A percentile compares a stretch with the other conserved stretches of the same genome.
Evolutionary conservation across 2,888 invertebrate species (phyloP).

Genomic region (Magallana nippona): DNA sequence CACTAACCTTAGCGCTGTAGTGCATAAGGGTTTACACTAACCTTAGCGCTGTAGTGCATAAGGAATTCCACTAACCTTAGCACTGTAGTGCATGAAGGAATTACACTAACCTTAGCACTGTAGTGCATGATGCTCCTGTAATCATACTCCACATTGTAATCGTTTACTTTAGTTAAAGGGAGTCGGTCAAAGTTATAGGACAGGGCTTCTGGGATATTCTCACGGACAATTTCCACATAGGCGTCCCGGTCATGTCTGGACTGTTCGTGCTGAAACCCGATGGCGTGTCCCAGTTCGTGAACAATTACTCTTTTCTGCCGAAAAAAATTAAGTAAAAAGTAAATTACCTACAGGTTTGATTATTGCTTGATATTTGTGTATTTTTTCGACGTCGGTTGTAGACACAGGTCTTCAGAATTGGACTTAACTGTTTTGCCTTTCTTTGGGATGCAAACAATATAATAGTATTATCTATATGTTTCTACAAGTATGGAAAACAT

Average conservation of each 20-base stretch:
- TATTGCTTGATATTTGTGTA: too few species aligned
- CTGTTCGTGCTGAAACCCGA: slow-evolving; percentile 73
- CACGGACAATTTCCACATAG: slow-evolving; percentile 55
- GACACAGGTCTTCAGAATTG: too few species aligned
- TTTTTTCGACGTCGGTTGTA: too few species aligned
- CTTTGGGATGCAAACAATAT: too few species aligned
- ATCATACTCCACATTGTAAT: slow-evolving; percentile 67
- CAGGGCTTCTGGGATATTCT: slow-evolving; percentile 55
- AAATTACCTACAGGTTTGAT: too few species aligned
- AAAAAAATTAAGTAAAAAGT: slow-evolving; percentile 1
- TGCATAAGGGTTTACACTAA: too few species aligned
- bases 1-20: too few species aligned
- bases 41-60: slow-evolving; percentile 69
- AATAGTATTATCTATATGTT: too few species aligned
- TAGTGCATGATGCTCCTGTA: slow-evolving; percentile 69
- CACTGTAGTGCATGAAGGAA: slow-evolving; percentile 73
- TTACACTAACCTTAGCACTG: slow-evolving; percentile 57
- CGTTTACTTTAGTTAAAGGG: slow-evolving; percentile 52
- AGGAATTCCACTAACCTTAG: slow-evolving; percentile 55
- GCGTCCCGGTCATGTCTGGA: slow-evolving; percentile 68
- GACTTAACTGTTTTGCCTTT: too few species aligned
- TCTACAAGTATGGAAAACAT: too few species aligned
- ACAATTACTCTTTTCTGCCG: slow-evolving; percentile 69
- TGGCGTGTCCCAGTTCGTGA: slow-evolving; percentile 72
- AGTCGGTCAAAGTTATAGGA: slow-evolving; percentile 66